phyloP scores from a whole-genome alignment of 64 coral and sea anemone genomes.

The Orbicella faveolata region DNA sequence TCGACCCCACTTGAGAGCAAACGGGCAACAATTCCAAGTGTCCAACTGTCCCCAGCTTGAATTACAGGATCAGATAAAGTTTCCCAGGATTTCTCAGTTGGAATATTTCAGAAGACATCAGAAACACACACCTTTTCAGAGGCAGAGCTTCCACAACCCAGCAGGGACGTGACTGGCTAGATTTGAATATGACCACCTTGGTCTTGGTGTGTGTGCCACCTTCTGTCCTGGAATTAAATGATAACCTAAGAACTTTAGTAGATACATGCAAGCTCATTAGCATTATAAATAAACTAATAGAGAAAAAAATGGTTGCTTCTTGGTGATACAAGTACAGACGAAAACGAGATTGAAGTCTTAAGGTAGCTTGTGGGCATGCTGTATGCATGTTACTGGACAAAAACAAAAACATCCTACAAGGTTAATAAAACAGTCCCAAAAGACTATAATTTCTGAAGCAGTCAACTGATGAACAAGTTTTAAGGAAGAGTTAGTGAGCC shows the following conservation, averaged over 20 bases:
- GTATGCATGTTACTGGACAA: no score
- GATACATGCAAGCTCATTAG: not conserved
- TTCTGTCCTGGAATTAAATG: not conserved
- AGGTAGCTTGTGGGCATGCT: no score
- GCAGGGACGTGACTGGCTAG: constrained; percentile 33
- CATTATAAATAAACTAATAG: not conserved
- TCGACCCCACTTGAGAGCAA: constrained; percentile 2
- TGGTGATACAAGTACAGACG: not conserved
- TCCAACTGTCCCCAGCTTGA: not conserved
- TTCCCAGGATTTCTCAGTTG: no score
- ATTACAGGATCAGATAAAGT: not conserved
- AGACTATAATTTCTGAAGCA: no score
- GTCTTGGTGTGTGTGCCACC: constrained; percentile 24
- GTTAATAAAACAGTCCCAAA: no score
- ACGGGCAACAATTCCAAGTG: not conserved
- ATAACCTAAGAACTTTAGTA: not conserved
- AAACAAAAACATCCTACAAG: no score
- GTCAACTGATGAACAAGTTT: no score
- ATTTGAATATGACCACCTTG: not conserved
- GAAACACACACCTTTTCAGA: not conserved
- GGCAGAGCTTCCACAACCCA: constrained; percentile 34
- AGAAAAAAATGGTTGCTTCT: not conserved
- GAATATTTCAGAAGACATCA: no score
- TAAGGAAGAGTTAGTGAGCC: no score
- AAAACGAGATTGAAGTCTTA: no score